Evolutionary conservation across 2,113 vertebrate genomes (phyloP).

Genomic region (Cacatua alba): DNA sequence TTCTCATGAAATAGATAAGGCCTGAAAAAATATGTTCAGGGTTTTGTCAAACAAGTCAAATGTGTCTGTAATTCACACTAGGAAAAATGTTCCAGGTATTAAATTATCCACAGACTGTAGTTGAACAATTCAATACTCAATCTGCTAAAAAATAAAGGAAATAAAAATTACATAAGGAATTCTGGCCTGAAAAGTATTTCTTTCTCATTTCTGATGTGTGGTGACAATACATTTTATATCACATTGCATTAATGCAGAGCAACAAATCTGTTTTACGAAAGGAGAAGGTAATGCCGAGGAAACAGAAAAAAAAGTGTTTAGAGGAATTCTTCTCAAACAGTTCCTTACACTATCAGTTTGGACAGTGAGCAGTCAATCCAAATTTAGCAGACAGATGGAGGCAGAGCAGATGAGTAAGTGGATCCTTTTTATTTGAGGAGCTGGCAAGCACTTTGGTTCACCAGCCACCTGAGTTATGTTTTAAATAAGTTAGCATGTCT

Average conservation of each 20-base stretch:
- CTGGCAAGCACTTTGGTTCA: constrained; percentile 68
- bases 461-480: constrained; percentile 74
- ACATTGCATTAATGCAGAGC: constrained; percentile 30
- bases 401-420: constrained; percentile 68
- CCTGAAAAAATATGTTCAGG: constrained; percentile 34
- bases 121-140: constrained; percentile 67
- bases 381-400: constrained; percentile 73
- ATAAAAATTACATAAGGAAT: constrained; percentile 70
- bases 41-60: constrained; percentile 65
- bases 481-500: constrained; percentile 71
- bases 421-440: constrained; percentile 68
- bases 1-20: constrained; percentile 65
- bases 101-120: constrained; percentile 66
- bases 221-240: constrained; percentile 60
- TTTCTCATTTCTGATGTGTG: constrained; percentile 68
- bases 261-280: constrained; percentile 31
- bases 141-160: constrained; percentile 62
- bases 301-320: neutral
- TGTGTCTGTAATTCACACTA: constrained; percentile 66
- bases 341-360: constrained; percentile 49
- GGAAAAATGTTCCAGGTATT: constrained; percentile 55
- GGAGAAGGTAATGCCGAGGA: neutral
- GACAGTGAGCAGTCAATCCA: constrained; percentile 72
- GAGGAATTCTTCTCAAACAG: constrained; percentile 51
- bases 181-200: constrained; percentile 59